Conservation (phyloP, 2,888 invertebrate genomes). For the Melipona beecheii region DNA sequence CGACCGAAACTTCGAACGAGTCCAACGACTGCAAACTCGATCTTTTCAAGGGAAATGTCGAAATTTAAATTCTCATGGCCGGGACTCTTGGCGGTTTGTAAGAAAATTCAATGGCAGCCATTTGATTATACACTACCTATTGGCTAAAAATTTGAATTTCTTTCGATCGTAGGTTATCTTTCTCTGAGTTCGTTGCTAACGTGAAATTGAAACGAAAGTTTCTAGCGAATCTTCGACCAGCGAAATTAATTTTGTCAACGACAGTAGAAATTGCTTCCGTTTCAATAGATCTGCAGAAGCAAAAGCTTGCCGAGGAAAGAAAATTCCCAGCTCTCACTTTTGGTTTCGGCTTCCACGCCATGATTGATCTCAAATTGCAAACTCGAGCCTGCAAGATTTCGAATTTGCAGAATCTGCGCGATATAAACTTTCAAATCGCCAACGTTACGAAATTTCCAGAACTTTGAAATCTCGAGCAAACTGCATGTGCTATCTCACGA, state of each 20-base stretch:
- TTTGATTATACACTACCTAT: neutral
- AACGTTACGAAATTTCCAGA: no score
- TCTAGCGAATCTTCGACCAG: no score
- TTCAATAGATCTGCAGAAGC: neutral
- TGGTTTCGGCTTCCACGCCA: neutral
- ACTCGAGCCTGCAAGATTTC: neutral
- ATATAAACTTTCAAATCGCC: no score
- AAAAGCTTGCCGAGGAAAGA: neutral
- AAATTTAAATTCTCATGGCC: neutral
- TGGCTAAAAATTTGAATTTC: neutral
- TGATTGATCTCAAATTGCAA: neutral
- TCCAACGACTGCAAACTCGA: constrained; percentile 13
- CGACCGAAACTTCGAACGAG: constrained; percentile 27
- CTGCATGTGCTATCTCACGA: no score
- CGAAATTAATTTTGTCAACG: no score
- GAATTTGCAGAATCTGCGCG: no score
- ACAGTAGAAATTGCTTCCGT: neutral
- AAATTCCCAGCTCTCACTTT: neutral
- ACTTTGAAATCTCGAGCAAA: neutral
- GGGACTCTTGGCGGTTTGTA: neutral
- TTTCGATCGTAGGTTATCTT: neutral
- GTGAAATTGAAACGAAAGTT: neutral
- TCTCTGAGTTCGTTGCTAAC: neutral
- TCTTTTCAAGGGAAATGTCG: constrained; percentile 9
- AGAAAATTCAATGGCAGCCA: neutral